Conservation (phyloP, 2,888 invertebrate genomes). For the Callosobruchus maculatus region DNA sequence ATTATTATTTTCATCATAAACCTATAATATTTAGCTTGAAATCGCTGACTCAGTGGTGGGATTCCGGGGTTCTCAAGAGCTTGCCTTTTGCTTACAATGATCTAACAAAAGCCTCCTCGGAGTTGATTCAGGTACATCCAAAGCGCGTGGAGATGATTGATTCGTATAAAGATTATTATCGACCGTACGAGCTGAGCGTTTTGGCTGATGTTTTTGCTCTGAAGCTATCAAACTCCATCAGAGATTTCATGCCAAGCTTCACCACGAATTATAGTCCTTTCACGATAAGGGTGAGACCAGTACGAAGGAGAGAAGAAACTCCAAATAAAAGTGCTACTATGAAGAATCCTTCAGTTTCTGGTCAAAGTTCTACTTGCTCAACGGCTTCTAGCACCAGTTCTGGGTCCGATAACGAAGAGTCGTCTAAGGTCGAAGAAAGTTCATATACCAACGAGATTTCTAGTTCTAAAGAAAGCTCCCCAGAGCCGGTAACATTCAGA, state of each 20-base stretch:
- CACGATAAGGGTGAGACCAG: conserved; percentile 66
- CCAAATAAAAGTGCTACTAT: conserved; percentile 57
- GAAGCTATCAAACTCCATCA: conserved; percentile 69
- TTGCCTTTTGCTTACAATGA: conserved; percentile 73
- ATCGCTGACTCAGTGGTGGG: conserved; percentile 87
- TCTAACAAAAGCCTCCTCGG: conserved; percentile 66
- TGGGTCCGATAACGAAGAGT: conserved; percentile 59
- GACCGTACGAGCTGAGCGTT: conserved; percentile 81
- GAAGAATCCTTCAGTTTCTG: conserved; percentile 81
- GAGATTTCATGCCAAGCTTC: conserved; percentile 82
- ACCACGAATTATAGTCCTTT: conserved; percentile 88
- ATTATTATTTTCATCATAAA: conserved; percentile 89
- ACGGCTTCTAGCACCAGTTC: conserved; percentile 68
- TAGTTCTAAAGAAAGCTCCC: conserved; percentile 47
- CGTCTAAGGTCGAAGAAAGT: conserved; percentile 67
- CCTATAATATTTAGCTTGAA: conserved; percentile 48
- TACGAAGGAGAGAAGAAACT: conserved; percentile 67
- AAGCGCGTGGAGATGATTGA: conserved; percentile 80
- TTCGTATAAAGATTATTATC: conserved; percentile 82
- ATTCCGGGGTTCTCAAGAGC: conserved; percentile 65
- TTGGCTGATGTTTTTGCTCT: conserved; percentile 80
- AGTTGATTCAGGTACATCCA: conserved; percentile 58
- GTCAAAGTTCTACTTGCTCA: conserved; percentile 70
- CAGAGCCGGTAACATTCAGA: conserved; percentile 51
- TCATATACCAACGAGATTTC: conserved; percentile 48